Evolutionary conservation across 2,888 invertebrate genomes (phyloP).

Genomic region (Aricia artaxerxes): DNA sequence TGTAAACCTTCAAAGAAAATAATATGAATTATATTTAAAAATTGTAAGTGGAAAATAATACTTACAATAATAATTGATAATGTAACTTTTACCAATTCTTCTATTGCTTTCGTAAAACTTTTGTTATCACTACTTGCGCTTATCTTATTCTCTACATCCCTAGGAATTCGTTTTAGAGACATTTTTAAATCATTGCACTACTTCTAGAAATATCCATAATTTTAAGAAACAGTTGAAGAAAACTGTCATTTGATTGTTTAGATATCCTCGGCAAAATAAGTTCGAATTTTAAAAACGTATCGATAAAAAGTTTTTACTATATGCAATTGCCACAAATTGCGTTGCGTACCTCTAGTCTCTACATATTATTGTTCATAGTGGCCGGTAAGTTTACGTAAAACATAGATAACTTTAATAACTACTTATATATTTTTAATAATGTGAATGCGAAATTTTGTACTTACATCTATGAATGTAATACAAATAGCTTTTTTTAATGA

Average conservation of each 20-base stretch:
- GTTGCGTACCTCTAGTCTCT: not conserved
- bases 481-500: too few species aligned
- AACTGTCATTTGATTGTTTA: not conserved
- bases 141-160: constrained; percentile 74
- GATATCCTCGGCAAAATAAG: not conserved
- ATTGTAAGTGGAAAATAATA: not conserved
- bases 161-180: constrained; percentile 57
- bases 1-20: constrained; percentile 78
- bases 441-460: too few species aligned
- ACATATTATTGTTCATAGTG: not conserved
- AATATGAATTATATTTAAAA: not conserved
- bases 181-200: constrained; percentile 42
- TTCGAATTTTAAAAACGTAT: not conserved
- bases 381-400: not conserved
- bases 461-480: too few species aligned
- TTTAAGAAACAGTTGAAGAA: not conserved
- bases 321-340: not conserved
- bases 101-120: constrained; percentile 79
- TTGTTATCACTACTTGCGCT: constrained; percentile 80
- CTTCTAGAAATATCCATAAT: not conserved
- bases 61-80: not conserved
- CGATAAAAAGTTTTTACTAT: not conserved
- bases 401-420: too few species aligned
- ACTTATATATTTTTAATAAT: too few species aligned
- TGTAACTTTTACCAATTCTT: constrained; percentile 78